Evolutionary conservation across 1,140 invertebrate genomes (phyloP), one percentile per base, ranked within the genome.

Genomic region (Coenobita brevimanus): DNA sequence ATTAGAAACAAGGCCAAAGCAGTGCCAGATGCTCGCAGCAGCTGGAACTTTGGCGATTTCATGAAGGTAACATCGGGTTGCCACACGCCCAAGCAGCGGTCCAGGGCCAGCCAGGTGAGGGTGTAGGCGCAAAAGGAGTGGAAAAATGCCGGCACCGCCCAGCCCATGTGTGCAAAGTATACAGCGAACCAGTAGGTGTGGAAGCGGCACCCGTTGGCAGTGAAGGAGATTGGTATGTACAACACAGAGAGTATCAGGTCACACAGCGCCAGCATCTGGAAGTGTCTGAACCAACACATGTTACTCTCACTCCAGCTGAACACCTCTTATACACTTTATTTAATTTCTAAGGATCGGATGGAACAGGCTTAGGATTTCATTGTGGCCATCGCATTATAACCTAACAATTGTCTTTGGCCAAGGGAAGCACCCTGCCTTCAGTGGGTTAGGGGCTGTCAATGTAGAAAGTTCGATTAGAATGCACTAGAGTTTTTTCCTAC

Each of bases 81-180:
- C 60, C 64, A 67, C 36, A 69, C 80, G 3, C 30, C 79, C 79
- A 81, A 24, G 57, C 50, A 81, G 0, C 79, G 79, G 41, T 81
- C 79, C 41, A 82, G 21, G 4, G 80, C 36, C 2, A 82, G 17
- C 38, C 62, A 71, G 10, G 50, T 2, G 41, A 82, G n/a, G 60
- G 30, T 41, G 41, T 69, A 82, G 38, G 64, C 33, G 3, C 80
- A 38, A 8, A 69, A 24, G 36, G 43, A 33, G 38, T 82, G 80
- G 80, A 36, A 43, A n/a, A 50, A 10, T 33, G n/a, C 21, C 2
- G 62, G n/a, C 1, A 69, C 2, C 10, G 62, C 46, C 80, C 80
- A 82, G n/a, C 80, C 60, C 36, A 82, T 69, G 64, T 82, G 80
- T 1, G 80, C 38, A 62, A 82, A 82, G 64, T 82, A 82, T 30